Percentiles rank a stretch among this genome's conserved stretches.
Conservation (phyloP, 2,888 invertebrate species). For the Cerastis rubricosa region DNA sequence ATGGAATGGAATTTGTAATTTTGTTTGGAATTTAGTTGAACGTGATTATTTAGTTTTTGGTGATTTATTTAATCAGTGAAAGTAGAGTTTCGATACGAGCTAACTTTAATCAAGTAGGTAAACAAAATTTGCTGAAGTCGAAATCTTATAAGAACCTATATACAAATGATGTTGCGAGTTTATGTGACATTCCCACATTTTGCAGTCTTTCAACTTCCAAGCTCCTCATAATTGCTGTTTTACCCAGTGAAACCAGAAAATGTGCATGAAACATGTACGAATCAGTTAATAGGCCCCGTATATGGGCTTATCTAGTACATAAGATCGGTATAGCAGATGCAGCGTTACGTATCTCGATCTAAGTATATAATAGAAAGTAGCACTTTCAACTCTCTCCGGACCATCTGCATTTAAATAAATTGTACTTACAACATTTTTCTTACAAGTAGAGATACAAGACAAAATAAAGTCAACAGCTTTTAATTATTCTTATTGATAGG, state of each 20-base stretch:
- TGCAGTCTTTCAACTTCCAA: not conserved
- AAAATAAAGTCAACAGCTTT: not conserved
- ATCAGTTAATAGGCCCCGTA: constrained; percentile 41
- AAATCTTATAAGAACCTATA: too few relatives aligned
- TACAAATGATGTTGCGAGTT: not conserved
- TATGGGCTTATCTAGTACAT: constrained; percentile 40
- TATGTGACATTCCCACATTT: not conserved
- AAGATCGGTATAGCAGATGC: constrained; percentile 51
- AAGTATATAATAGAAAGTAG: constrained; percentile 60
- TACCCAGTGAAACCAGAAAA: constrained; percentile 29
- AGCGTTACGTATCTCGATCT: constrained; percentile 56
- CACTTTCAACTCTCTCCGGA: constrained; percentile 58
- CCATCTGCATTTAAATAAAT: constrained; percentile 55
- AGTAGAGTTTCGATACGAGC: not conserved
- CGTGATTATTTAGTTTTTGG: not conserved
- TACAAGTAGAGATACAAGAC: not conserved
- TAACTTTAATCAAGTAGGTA: not conserved
- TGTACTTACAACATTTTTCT: constrained; percentile 16
- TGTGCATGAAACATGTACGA: constrained; percentile 36
- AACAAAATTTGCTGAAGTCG: not conserved
- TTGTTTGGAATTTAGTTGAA: not conserved
- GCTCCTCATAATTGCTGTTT: constrained; percentile 1
- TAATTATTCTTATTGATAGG: not conserved
- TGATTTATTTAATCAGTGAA: not conserved
- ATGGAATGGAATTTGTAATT: constrained; percentile 10